Evolutionary conservation across 2,797 vertebrate species (phyloP), one percentile per base, ranked within the genome.

Genomic region (Menidia menidia): DNA sequence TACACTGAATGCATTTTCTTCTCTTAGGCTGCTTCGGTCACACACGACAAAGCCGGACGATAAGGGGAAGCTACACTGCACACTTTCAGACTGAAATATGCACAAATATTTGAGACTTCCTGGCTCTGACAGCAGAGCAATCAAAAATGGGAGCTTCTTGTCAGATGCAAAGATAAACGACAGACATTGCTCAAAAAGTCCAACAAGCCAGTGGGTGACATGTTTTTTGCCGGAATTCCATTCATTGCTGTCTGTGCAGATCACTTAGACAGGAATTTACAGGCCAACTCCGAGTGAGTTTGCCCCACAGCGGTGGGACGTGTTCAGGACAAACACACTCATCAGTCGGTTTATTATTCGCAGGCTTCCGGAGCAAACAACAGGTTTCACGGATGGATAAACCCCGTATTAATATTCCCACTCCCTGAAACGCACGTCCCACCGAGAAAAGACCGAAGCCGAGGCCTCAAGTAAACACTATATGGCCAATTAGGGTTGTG

Each of bases 201-300:
- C 59, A 75, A 78, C 73, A 67, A 50, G 74, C 65, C 78, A 75
- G 68, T 68, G 71, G 76, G 80, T 83, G 86, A 88, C 79, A 83
- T 79, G 66, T 70, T 68, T 19, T 60, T 25, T 25, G 25, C 57
- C 63, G 71, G 82, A 86, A 93, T 93, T 90, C 91, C 88, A 88
- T 74, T 86, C 88, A 90, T 87, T 70, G 72, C 78, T 86, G 74
- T 75, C 73, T 65, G 83, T 30, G 68, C 50, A 79, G 80, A 77
- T 91, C 85, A 89, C 80, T 86, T 68, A 88, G 81, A 87, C 83
- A 82, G 84, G 86, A 93, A 90, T 90, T 88, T 87, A 86, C 86
- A 83, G 84, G 66, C 73, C 69, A 75, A 63, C 78, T 79, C 39
- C 0, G 39, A 80, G 67, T 71, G 55, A 67, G 56, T 87, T 75